phyloP scores from a whole-genome alignment of 2,113 vertebrate species.

The Crocuta crocuta region DNA sequence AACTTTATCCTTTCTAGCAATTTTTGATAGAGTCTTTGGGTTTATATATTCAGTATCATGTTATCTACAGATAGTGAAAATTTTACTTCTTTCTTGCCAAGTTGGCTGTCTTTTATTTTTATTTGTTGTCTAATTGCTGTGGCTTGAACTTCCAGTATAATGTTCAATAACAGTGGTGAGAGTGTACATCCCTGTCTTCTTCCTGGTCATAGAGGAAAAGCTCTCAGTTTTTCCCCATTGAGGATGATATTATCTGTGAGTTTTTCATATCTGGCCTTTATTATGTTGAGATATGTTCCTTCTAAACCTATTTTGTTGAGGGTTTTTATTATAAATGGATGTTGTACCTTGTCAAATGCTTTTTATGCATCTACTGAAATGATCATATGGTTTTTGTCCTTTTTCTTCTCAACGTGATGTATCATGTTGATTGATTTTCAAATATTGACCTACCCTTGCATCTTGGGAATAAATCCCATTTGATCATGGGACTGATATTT shows the following conservation, averaged over 20 bases:
- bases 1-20: neutral
- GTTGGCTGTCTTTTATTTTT: neutral
- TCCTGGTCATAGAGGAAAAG: neutral
- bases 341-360: neutral
- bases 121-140: neutral
- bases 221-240: neutral
- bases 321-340: neutral
- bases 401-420: neutral
- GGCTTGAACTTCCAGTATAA: neutral
- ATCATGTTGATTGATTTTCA: neutral
- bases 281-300: neutral
- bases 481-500: too few relatives aligned
- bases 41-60: neutral
- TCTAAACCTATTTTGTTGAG: neutral
- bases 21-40: neutral
- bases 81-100: neutral
- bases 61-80: neutral
- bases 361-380: neutral
- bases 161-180: neutral
- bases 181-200: neutral
- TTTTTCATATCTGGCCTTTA: neutral
- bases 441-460: neutral
- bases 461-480: neutral
- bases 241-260: neutral
- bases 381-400: neutral